Evolutionary conservation across 92 coral and sea anemone species (phyloP).

Genomic region (Bergia puertoricense): DNA sequence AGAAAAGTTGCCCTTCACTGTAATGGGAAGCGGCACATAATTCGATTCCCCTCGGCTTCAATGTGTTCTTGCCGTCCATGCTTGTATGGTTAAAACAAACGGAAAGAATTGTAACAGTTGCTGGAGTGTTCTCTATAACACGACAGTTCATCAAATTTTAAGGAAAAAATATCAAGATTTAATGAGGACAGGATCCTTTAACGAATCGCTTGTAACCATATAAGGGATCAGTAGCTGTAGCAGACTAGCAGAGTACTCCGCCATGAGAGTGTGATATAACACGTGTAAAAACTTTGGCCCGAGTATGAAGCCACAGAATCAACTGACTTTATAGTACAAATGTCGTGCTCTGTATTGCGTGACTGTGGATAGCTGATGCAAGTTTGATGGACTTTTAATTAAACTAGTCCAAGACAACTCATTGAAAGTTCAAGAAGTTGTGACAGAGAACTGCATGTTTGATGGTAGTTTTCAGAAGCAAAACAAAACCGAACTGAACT

Average conservation of each 20-base stretch:
- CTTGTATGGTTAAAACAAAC: slow-evolving; percentile 28
- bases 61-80: slow-evolving; percentile 97
- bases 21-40: slow-evolving; percentile 37
- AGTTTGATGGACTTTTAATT: neutral
- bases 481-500: too few relatives aligned
- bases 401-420: neutral
- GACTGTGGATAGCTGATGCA: slow-evolving; percentile 18
- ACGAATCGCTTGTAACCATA: neutral
- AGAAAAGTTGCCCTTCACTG: slow-evolving; percentile 51
- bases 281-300: neutral
- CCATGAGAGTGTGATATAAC: neutral
- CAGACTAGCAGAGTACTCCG: neutral
- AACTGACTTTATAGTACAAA: neutral
- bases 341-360: slow-evolving; percentile 1
- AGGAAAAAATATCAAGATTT: neutral
- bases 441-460: too few relatives aligned
- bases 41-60: slow-evolving; percentile 64
- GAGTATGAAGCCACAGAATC: neutral
- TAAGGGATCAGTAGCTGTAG: neutral
- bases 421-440: neutral
- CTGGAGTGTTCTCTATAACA: neutral
- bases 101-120: neutral
- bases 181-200: neutral
- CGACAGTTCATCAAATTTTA: neutral
- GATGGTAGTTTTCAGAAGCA: too few relatives aligned